Evolutionary conservation across 2,113 vertebrate species (phyloP).

Genomic region (Istiophorus platypterus): DNA sequence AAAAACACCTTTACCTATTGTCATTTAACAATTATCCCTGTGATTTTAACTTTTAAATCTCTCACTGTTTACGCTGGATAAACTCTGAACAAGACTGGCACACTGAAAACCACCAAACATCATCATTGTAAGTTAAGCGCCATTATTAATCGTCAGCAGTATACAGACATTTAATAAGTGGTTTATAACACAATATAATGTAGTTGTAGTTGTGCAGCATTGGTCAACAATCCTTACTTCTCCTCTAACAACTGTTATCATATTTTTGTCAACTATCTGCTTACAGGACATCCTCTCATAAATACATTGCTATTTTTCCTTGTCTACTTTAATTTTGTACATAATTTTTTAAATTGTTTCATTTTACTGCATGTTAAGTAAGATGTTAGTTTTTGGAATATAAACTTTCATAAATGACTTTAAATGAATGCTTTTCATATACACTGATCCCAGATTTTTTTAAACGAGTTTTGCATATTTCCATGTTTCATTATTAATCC

Average conservation of each 20-base stretch:
- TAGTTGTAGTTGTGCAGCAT: not conserved
- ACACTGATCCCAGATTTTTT: not conserved
- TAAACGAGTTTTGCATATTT: too few relatives aligned
- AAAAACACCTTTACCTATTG: not conserved
- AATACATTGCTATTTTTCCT: not conserved
- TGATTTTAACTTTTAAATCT: not conserved
- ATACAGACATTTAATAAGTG: not conserved
- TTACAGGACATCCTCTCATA: too few relatives aligned
- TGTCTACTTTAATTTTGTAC: not conserved
- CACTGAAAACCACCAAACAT: not conserved
- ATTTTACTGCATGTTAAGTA: not conserved
- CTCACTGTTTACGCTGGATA: not conserved
- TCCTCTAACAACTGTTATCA: too few relatives aligned
- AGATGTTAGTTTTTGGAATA: not conserved
- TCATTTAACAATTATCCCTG: too few relatives aligned
- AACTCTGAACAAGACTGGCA: not conserved
- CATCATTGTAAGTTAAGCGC: too few relatives aligned
- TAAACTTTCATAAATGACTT: not conserved
- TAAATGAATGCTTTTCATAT: not conserved
- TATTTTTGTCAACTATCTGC: too few relatives aligned
- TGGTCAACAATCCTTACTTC: not conserved
- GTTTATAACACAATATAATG: not conserved
- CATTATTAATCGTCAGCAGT: not conserved
- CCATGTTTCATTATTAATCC: not conserved
- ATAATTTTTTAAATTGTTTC: not conserved